Conservation (phyloP, 2,888 invertebrate genomes). For the Euzetes globulus region DNA sequence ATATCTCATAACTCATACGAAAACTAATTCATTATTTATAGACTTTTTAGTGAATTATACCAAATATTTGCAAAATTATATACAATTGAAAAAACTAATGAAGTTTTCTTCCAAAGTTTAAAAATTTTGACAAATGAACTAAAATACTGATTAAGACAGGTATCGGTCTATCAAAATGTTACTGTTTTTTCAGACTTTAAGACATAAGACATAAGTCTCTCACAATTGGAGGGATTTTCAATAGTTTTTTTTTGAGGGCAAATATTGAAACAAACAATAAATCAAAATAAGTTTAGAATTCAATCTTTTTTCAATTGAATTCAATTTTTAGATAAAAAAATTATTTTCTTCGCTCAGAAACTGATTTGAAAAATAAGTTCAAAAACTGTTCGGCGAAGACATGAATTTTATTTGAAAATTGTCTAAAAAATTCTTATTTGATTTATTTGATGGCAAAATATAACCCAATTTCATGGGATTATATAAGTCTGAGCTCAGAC, state of each 20-base stretch:
- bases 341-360: neutral
- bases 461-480: conserved; percentile 1
- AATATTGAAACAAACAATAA: neutral
- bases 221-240: no score
- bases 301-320: neutral
- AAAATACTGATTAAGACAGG: neutral
- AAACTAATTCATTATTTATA: conserved; percentile 12
- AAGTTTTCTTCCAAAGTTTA: neutral
- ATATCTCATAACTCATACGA: conserved; percentile 1
- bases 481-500: neutral
- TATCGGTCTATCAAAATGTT: neutral
- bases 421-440: neutral
- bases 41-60: neutral
- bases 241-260: no score
- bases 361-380: neutral
- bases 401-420: neutral
- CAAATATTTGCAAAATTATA: neutral
- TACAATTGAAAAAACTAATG: neutral
- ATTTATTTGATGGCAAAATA: neutral
- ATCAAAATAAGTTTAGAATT: neutral
- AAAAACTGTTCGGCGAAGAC: neutral
- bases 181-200: no score
- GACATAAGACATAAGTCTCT: no score
- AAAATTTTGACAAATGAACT: neutral
- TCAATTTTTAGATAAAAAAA: neutral